Percentiles rank a stretch among this genome's conserved stretches.
Evolutionary conservation across 2,888 invertebrate genomes (phyloP).

Genomic region (Strigamia transsilvanica): DNA sequence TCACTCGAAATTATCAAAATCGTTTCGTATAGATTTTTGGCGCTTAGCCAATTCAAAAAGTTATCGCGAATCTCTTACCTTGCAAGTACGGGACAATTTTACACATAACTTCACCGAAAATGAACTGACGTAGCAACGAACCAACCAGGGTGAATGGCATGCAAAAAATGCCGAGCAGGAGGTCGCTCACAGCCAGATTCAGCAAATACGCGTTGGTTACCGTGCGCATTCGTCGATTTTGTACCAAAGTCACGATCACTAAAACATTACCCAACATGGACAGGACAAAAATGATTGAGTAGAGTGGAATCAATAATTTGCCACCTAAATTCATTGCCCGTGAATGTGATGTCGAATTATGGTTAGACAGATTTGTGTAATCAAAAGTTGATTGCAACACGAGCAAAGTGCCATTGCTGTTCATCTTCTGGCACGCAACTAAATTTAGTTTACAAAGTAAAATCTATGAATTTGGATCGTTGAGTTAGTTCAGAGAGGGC

Average conservation of each 20-base stretch:
- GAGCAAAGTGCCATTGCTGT: background rate
- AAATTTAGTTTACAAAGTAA: background rate
- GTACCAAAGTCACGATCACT: constrained; percentile 66
- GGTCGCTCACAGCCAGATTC: constrained; percentile 73
- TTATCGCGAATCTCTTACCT: constrained; percentile 68
- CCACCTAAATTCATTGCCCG: background rate
- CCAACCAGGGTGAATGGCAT: constrained; percentile 84
- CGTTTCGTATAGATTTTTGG: no score
- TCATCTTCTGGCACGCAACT: background rate
- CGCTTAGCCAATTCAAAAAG: no score
- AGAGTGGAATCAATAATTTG: constrained; percentile 50
- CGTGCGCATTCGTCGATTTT: constrained; percentile 67
- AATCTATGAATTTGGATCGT: background rate
- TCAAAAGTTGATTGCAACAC: background rate
- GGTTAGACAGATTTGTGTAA: background rate
- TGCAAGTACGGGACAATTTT: constrained; percentile 82
- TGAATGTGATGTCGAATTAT: background rate
- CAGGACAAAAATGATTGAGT: constrained; percentile 59
- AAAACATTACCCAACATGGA: constrained; percentile 64
- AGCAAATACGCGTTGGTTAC: constrained; percentile 69
- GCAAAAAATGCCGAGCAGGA: constrained; percentile 82
- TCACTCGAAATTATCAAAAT: no score
- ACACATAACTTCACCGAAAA: constrained; percentile 81
- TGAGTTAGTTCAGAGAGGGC: background rate
- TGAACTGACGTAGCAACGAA: constrained; percentile 76